Conservation (phyloP, 2,797 vertebrate species). For the Poeciliopsis paucimaculata region DNA sequence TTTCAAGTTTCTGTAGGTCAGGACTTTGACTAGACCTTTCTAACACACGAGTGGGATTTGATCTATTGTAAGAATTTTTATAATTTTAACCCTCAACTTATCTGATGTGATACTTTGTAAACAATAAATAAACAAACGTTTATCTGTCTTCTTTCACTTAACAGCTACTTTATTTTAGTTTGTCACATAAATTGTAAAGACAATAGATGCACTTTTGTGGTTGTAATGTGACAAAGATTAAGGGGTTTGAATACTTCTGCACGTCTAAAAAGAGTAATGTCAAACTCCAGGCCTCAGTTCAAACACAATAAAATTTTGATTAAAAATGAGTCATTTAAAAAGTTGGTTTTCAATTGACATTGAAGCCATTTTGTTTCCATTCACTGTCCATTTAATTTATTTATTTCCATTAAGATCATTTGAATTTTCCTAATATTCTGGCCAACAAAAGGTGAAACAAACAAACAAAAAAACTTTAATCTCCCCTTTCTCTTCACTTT, state of each 20-base stretch:
- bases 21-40: background rate
- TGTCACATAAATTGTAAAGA: background rate
- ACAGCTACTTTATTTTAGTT: background rate
- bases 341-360: background rate
- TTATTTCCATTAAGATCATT: background rate
- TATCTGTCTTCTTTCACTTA: background rate
- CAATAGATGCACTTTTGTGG: background rate
- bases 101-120: background rate
- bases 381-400: background rate
- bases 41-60: background rate
- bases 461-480: background rate
- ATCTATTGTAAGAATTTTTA: background rate
- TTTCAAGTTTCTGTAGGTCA: background rate
- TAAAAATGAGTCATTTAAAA: background rate
- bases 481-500: conserved; percentile 1
- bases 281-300: background rate
- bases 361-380: background rate
- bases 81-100: background rate
- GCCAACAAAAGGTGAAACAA: background rate
- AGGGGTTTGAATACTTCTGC: background rate
- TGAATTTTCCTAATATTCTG: background rate
- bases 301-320: background rate
- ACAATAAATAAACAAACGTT: background rate
- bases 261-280: background rate
- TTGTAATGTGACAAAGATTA: background rate